These are phyloP conservation scores for Podarcis raffonei DNA, from an alignment of 2,113 vertebrate genomes.

Conservation along the genomic window DNA sequence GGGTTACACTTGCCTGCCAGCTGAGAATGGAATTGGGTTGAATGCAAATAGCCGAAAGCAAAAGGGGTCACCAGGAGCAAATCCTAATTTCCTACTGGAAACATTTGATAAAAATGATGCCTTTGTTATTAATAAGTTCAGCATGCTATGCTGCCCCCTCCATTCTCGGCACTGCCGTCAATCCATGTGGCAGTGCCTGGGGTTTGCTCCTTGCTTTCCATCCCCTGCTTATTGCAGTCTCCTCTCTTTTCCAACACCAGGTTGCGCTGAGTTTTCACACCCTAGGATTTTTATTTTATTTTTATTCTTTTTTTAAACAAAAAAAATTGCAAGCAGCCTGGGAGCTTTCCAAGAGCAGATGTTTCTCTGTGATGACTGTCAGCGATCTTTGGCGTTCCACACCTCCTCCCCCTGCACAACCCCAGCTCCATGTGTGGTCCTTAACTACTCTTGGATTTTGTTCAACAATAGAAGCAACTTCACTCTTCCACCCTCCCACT, in stretches of 20 bases:
- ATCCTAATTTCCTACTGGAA: conserved; percentile 64
- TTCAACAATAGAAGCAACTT: conserved; percentile 88
- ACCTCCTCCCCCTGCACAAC: conserved; percentile 65
- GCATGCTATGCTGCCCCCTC: conserved; percentile 23
- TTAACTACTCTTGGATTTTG: conserved; percentile 95
- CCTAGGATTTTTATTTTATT: conserved; percentile 84
- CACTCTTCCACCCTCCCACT: conserved; percentile 69
- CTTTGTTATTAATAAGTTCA: conserved; percentile 65
- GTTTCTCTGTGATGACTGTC: conserved; percentile 83
- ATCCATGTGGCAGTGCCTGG: background rate
- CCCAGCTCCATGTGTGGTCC: conserved; percentile 93
- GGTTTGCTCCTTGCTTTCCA: background rate
- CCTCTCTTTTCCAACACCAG: conserved; percentile 24
- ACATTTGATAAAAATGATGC: conserved; percentile 44
- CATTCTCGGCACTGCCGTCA: background rate
- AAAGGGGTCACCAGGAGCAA: conserved; percentile 51
- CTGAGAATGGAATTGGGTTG: background rate
- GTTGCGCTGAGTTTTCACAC: conserved; percentile 84
- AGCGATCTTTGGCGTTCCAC: conserved; percentile 85
- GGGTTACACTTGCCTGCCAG: background rate
- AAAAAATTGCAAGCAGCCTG: conserved; percentile 60
- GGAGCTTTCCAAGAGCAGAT: conserved; percentile 90
- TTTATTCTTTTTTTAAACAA: conserved; percentile 69
- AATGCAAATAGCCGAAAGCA: conserved; percentile 10
- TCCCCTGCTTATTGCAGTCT: background rate